phyloP scores from a whole-genome alignment of 2,797 vertebrate species.

The Rhadinocentrus ornatus region DNA sequence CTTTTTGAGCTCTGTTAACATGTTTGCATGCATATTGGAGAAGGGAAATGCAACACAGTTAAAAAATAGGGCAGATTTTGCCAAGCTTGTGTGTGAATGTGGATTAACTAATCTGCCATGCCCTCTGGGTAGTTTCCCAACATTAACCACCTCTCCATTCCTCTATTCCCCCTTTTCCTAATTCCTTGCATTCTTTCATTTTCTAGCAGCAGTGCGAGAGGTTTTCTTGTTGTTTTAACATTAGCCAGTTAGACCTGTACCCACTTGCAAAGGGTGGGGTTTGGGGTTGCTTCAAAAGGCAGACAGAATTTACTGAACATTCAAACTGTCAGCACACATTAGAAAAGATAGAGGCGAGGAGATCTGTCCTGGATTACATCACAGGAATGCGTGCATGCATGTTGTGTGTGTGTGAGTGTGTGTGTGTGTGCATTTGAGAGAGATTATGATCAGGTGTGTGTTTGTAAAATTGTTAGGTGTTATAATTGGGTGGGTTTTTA shows the following conservation, averaged over 20 bases:
- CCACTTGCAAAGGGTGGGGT: conserved; percentile 35
- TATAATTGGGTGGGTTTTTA: too few relatives aligned
- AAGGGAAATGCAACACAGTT: not conserved
- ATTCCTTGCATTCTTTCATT: conserved; percentile 81
- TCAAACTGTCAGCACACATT: conserved; percentile 12
- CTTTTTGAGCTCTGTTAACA: not conserved
- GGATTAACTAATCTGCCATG: conserved; percentile 67
- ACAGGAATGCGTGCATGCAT: not conserved
- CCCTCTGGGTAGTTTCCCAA: conserved; percentile 62
- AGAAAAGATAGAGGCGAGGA: conserved; percentile 14
- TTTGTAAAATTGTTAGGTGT: too few relatives aligned
- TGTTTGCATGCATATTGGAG: not conserved
- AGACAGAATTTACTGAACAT: conserved; percentile 18
- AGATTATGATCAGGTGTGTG: too few relatives aligned
- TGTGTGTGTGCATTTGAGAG: too few relatives aligned
- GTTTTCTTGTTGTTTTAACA: conserved; percentile 53
- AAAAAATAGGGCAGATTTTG: conserved; percentile 27
- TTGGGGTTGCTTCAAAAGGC: conserved; percentile 16
- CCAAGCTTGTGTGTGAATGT: conserved; percentile 64
- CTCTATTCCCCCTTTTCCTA: conserved; percentile 51
- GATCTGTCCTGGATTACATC: conserved; percentile 22
- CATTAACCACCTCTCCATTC: conserved; percentile 41
- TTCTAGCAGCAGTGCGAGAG: conserved; percentile 68
- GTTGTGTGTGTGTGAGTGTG: too few relatives aligned
- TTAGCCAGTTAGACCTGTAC: conserved; percentile 34